Base-by-base conservation (phyloP, 2,797 vertebrate genomes). In the Eulemur rubriventer region DNA sequence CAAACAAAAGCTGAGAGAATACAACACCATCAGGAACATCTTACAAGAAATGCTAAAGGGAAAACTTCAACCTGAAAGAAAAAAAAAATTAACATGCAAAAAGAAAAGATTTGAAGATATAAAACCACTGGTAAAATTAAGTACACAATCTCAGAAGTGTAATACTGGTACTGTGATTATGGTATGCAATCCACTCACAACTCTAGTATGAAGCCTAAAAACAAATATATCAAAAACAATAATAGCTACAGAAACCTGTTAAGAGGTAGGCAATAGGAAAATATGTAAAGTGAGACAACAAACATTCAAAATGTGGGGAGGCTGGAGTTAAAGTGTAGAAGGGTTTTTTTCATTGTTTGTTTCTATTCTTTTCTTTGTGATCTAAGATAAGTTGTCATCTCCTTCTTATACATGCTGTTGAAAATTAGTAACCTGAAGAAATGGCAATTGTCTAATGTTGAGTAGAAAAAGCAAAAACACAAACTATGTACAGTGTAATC, bases 361-460 rank as follows among this genome's bases (percentile, higher is more conserved):
- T 67, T 20, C 33, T 35, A 67, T 67, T 67, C 65, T 28, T 61
- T 61, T 61, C 59, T 67, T 67, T 35, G 65, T 67, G n/a, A 67
- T 67, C 65, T 35, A n/a, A 30, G 59, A 28, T 61, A 61, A 35
- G 33, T n/a, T 67, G 28, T 67, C 33, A 35, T 35, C 63, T 67
- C 7, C n/a, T 67, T 67, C 63, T 16, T n/a, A 17, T n/a, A 33
- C 6, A 41, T 38, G 11, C 33, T 57, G 6, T 55, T 91, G n/a
- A 96, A 96, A 57, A 82, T 84, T 90, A 91, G 84, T 84, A 65
- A 63, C 59, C 61, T 43, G 7, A 7, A 95, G 28, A 76, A 90
- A 84, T 70, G 52, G 17, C 67, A 30, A 76, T 88, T 94, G 76
- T 81, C 46, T 88, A 90, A 94, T 43, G 43, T 55, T 94, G 84